Conservation (phyloP, 2,113 vertebrate species). For the Chroicocephalus ridibundus region DNA sequence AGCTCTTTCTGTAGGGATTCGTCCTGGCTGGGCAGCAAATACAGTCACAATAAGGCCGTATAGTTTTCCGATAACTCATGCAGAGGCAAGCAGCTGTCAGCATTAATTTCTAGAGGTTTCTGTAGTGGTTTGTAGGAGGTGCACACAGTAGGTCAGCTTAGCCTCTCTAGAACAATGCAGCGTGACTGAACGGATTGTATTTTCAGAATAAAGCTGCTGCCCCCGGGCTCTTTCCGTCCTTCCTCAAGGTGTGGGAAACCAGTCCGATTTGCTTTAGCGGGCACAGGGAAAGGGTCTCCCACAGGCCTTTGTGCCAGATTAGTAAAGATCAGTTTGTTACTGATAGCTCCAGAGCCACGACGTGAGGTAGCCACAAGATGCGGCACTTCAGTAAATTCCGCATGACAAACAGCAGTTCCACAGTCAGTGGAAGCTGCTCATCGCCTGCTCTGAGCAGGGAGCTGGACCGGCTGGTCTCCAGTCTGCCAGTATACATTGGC, state of each 20-base stretch:
- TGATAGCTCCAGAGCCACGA: neutral
- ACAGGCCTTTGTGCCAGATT: neutral
- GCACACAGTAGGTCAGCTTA: neutral
- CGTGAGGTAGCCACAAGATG: neutral
- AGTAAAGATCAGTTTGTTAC: neutral
- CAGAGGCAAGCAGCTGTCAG: neutral
- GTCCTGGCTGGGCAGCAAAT: neutral
- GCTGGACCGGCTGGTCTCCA: neutral
- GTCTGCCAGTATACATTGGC: neutral
- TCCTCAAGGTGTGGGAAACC: neutral
- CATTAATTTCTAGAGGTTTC: neutral
- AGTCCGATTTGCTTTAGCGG: neutral
- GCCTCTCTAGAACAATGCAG: neutral
- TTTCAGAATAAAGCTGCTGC: neutral
- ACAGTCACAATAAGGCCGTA: neutral
- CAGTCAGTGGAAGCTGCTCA: neutral
- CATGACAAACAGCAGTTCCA: neutral
- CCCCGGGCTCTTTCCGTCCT: neutral
- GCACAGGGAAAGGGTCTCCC: neutral
- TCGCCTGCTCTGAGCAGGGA: neutral
- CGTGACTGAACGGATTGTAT: neutral
- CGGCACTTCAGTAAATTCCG: neutral
- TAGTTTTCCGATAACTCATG: neutral
- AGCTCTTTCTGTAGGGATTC: neutral
- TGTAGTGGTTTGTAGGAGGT: neutral